Evolutionary conservation across 2,797 vertebrate genomes (phyloP), one percentile per base, ranked within the genome.

Genomic region (Tenualosa ilisha): DNA sequence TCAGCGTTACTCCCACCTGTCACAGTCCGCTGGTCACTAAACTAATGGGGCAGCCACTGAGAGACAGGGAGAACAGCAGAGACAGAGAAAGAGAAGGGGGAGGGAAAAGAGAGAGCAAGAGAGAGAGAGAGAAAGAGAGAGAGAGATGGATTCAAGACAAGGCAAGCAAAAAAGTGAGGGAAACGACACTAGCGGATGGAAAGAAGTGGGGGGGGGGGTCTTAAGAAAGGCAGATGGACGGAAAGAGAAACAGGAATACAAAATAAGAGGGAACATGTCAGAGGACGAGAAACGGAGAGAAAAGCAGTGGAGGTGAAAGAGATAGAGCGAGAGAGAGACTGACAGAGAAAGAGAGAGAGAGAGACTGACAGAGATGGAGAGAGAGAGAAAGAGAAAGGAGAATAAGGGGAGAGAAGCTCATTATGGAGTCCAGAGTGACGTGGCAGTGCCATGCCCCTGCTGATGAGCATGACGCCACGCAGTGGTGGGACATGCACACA

Each of bases 1-100:
- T 88, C 54, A 82, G 85, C 94, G 95, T 97, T 97, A 97, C 97
- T 94, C 93, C 95, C 93, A 96, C 96, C 93, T 96, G 97, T 98
- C 97, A 98, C 97, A 98, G 97, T 97, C 97, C 95, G 92, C 97
- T 97, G 97, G 97, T 96, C 97, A 97, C 96, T 95, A 96, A 97
- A 96, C 97, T 99, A 99, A 99, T 99, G 98, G 97, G 96, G 97
- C 97, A 92, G 89, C 89, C 89, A 94, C 93, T 90, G 90, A 88
- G 88, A 87, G 87, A 88, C 88, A 86, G 87, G 81, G 86, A 84
- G 85, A 82, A 83, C 49, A 63, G 50, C 92, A 95, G 89, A 94
- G 91, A 93, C 72, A 93, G 91, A 83, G 83, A 91, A 94, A 94
- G 89, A 92, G 92, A 92, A 90, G 89, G 94, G 92, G 94, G 93